Evolutionary conservation across 2,113 vertebrate genomes (phyloP).

Genomic region (Clinocottus analis): DNA sequence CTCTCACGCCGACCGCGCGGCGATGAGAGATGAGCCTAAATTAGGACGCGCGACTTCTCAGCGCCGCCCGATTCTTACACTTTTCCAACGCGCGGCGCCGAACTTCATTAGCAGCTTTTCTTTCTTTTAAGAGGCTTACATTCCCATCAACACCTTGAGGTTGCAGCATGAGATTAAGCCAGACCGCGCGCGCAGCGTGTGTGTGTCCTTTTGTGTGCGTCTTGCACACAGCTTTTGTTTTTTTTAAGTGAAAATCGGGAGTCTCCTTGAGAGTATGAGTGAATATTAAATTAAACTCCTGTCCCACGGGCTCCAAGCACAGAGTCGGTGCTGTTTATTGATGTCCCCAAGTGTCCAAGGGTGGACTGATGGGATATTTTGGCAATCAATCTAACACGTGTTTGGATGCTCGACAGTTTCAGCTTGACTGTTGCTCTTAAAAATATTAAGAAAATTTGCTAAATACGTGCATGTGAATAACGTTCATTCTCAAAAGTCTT

Average conservation of each 20-base stretch:
- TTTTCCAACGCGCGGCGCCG: slow-evolving; percentile 32
- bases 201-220: neutral
- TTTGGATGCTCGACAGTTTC: neutral
- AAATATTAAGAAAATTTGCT: neutral
- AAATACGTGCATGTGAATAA: too few species aligned
- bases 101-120: slow-evolving; percentile 55
- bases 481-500: too few species aligned
- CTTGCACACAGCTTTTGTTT: slow-evolving; percentile 34
- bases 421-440: neutral
- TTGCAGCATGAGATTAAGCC: slow-evolving; percentile 20
- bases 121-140: slow-evolving; percentile 24
- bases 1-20: slow-evolving; percentile 29
- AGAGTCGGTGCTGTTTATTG: neutral
- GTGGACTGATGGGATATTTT: neutral
- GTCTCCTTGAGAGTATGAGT: slow-evolving; percentile 17
- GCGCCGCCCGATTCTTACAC: slow-evolving; percentile 43
- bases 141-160: slow-evolving; percentile 48
- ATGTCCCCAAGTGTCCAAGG: neutral
- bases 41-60: slow-evolving; percentile 56
- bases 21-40: slow-evolving; percentile 65
- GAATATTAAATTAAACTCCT: slow-evolving; percentile 31
- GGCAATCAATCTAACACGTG: neutral
- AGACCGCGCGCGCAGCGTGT: neutral
- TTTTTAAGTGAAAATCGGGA: slow-evolving; percentile 25
- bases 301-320: neutral